These are phyloP conservation scores for Adineta ricciae DNA, from an alignment of 2,888 invertebrate genomes.

Conservation along the genomic window DNA sequence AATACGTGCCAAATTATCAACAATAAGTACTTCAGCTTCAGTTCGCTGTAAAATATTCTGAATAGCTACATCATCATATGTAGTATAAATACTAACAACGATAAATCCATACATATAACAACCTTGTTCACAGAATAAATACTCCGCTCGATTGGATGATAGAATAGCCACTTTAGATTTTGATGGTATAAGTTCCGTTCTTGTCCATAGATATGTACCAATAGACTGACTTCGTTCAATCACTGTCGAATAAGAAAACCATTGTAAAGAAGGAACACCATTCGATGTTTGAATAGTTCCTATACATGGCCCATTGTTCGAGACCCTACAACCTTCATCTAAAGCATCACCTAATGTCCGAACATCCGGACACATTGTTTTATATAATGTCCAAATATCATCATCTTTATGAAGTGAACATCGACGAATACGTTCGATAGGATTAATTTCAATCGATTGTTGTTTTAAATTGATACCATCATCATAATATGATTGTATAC, in stretches of 20 bases:
- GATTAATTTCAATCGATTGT: not conserved
- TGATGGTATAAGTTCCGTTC: not conserved
- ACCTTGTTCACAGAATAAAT: constrained; percentile 58
- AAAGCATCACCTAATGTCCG: not conserved
- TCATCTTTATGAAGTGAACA: not conserved
- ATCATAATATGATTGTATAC: not conserved
- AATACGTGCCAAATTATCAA: not conserved
- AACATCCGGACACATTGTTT: not conserved
- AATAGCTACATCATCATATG: constrained; percentile 25
- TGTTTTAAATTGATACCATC: not conserved
- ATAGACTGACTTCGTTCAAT: not conserved
- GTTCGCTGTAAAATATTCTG: constrained; percentile 1
- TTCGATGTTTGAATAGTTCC: not conserved
- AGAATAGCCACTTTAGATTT: not conserved
- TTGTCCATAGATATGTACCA: not conserved
- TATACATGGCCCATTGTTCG: not conserved
- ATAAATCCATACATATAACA: constrained; percentile 25
- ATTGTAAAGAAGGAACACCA: not conserved
- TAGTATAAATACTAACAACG: constrained; percentile 25
- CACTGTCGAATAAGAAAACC: not conserved
- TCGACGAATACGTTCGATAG: not conserved
- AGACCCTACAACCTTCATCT: not conserved
- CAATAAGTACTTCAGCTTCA: not conserved
- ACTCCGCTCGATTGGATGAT: constrained; percentile 46
- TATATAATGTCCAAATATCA: not conserved